Conservation (phyloP, 1,140 invertebrate genomes). For the Drosophila pachea region DNA sequence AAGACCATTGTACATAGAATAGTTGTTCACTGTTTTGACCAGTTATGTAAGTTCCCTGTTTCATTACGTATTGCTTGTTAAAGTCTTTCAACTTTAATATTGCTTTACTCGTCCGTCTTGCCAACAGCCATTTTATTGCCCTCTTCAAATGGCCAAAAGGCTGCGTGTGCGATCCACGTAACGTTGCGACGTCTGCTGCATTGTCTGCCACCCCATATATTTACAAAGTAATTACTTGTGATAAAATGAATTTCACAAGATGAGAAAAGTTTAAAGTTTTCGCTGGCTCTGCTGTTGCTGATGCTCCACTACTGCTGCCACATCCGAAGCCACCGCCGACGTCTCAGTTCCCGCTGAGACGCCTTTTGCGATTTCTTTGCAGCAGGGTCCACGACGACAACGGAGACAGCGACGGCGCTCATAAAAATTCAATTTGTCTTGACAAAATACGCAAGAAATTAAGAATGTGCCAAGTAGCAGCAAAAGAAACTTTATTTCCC, state of each 20-base stretch:
- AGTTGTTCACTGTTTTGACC: no score
- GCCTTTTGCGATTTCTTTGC: slow-evolving; percentile 61
- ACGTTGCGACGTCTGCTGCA: slow-evolving; percentile 42
- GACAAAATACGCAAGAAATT: slow-evolving; percentile 77
- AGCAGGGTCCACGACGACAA: slow-evolving; percentile 18
- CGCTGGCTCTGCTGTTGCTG: slow-evolving; percentile 20
- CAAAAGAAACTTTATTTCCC: slow-evolving; percentile 72
- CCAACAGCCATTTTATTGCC: slow-evolving; percentile 46
- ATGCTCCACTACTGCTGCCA: slow-evolving; percentile 15
- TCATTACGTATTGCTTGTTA: slow-evolving; percentile 18
- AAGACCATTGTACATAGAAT: no score
- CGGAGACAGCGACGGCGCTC: slow-evolving; percentile 48
- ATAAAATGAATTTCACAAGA: slow-evolving; percentile 76
- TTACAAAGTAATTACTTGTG: slow-evolving; percentile 78
- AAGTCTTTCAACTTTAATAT: slow-evolving; percentile 28
- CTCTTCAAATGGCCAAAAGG: slow-evolving; percentile 46
- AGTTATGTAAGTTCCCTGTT: not conserved
- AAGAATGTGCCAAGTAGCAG: slow-evolving; percentile 76
- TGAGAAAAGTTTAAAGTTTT: slow-evolving; percentile 77
- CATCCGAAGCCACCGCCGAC: slow-evolving; percentile 2
- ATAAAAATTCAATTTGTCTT: slow-evolving; percentile 78
- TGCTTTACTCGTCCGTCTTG: slow-evolving; percentile 2
- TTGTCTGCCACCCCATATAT: slow-evolving; percentile 59
- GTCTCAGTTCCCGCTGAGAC: slow-evolving; percentile 10
- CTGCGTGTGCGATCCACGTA: slow-evolving; percentile 45